Base-by-base conservation (phyloP, 1,140 invertebrate genomes). In the Ceratitis capitata region DNA sequence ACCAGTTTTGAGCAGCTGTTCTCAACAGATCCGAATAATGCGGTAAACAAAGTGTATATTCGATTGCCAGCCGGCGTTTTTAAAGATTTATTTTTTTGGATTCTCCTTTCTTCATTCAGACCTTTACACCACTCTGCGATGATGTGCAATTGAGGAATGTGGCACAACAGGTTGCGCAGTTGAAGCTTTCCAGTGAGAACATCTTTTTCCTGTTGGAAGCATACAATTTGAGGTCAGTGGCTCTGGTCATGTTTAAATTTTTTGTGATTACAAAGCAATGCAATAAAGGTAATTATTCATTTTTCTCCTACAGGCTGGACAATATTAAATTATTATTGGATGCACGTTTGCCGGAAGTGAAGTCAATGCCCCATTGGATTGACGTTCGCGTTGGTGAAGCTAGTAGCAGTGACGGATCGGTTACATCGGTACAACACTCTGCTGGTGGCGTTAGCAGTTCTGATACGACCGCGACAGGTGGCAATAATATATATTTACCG, bases 1-100 rank as follows among this genome's bases (percentile, higher is more conserved):
- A 69, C 61, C 14, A 69, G 61, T 69, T 69, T 69, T 29, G 61
- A 69, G 32, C 61, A 69, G 61, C 61, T 69, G 32, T 69, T 69
- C 61, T 69, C 61, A 69, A 69, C 29, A 6, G 61, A 69, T 69
- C 61, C 61, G 14, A 69, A 69, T 19, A 69, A 69, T 39, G 61
- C 61, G 61, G 61, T 69, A 69, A 35, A 32, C 16, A 29, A 69
- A 39, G 61, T n/a, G 0, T 69, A 16, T 49, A n/a, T n/a, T n/a
- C n/a, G n/a, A 56, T 23, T 9, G 51, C 51, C 23, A 26, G 29
- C 12, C 26, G 58, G 58, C 58, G 26, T 61, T 61, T 61, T 32
- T 32, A 3, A 14, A 7, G 3, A 53, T n/a, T 53, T 2, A 3
- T 53, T 10, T 53, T 53, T 53, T n/a, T n/a, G n/a, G n/a, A n/a